Evolutionary conservation across 2,113 vertebrate genomes (phyloP), one percentile per base, ranked within the genome.

Genomic region (Oreochromis spilurus): DNA sequence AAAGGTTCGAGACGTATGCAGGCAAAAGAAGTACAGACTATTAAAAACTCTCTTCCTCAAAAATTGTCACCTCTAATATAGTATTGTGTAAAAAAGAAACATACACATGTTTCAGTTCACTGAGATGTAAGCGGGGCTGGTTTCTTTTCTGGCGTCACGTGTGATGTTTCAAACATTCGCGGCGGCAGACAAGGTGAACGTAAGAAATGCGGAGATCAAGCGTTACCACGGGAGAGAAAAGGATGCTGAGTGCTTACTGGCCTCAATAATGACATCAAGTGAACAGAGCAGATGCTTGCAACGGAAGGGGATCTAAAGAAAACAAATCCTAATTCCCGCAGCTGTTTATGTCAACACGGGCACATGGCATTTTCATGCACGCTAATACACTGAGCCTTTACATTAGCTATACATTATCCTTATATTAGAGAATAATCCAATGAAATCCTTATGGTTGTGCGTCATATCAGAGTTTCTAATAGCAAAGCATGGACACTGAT

Each of bases 261-360:
- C 85, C 86, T 92, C 80, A 54, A 75, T 87, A 87, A 93, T 88
- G 88, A 89, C 84, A 90, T 88, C 83, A 82, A 91, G 84, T 88
- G 60, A 93, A 87, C 86, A 43, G 81, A 90, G 90, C 92, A 95
- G 94, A 95, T 94, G 94, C 94, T 91, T 88, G 93, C 83, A 83
- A 72, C 58, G 31, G 91, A 94, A 91, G 79, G 87, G 89, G 87
- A 92, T 91, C 84, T 86, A 82, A 92, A 91, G 85, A 89, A 94
- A 93, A 89, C 81, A 86, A 93, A 91, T 93, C 91, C 93, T 87
- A 89, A 92, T 88, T 94, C 91, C 81, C 79, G 58, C 90, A 88
- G 89, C 87, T 93, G 93, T 95, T 91, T 87, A 79, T 88, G 89
- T 92, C 85, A 88, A 92, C 89, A 92, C 17, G 6, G 80, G 70